Conservation (phyloP, 1,140 invertebrate genomes). For the Triops longicaudatus region DNA sequence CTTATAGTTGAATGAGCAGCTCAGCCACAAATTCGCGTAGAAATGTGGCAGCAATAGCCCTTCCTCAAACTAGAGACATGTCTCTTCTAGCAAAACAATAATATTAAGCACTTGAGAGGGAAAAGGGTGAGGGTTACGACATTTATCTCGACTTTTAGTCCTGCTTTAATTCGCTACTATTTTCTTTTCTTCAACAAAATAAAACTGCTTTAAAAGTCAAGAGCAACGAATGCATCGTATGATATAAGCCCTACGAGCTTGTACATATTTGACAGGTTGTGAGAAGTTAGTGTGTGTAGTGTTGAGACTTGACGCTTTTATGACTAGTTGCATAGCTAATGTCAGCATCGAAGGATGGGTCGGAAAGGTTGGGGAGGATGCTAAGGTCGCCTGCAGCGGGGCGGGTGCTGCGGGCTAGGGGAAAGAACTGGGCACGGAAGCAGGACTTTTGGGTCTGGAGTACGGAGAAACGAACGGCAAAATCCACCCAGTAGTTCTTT, state of each 20-base stretch:
- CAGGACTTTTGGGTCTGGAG: too few relatives aligned
- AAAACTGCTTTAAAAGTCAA: not conserved
- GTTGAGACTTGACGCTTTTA: slow-evolving; percentile 4
- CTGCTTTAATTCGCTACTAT: too few relatives aligned
- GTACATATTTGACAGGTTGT: not conserved
- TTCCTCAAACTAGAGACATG: not conserved
- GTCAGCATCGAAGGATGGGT: not conserved
- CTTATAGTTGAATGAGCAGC: not conserved
- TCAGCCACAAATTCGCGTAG: not conserved
- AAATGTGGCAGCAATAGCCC: not conserved
- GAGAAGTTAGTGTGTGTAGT: slow-evolving; percentile 2
- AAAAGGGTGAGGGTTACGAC: not conserved
- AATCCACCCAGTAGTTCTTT: too few relatives aligned
- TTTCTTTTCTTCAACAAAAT: too few relatives aligned
- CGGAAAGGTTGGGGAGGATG: not conserved
- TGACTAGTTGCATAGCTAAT: not conserved
- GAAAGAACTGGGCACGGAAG: too few relatives aligned
- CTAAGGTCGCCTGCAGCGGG: not conserved
- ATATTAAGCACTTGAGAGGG: not conserved
- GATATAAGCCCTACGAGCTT: not conserved
- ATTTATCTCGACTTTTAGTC: too few relatives aligned
- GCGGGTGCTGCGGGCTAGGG: too few relatives aligned
- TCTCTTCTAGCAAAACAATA: not conserved
- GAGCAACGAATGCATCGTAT: not conserved
- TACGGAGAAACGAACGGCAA: too few relatives aligned